Evolutionary conservation across 2,113 vertebrate genomes (phyloP), one percentile per base, ranked within the genome.

Genomic region (Poeciliopsis turrubarensis): DNA sequence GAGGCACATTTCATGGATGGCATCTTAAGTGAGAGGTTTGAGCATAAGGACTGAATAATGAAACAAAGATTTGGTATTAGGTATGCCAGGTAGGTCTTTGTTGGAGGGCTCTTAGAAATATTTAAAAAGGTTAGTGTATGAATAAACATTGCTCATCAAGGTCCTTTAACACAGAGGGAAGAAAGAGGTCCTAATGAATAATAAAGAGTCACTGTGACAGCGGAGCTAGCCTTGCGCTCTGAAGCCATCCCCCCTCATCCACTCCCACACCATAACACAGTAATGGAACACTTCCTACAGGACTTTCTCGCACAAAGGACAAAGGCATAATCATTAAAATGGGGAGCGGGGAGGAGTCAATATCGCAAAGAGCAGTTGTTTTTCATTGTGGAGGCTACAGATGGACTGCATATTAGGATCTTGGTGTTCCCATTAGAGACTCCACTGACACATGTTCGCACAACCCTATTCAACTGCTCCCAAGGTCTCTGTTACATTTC

Each of bases 71-170:
- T 9, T 96, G 95, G 94, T 94, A 95, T 96, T 97, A 96, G 93
- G 95, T 94, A 97, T 97, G 95, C 96, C 94, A 95, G 94, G 94
- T 96, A 97, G 95, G 96, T 94, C 95, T 95, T 95, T 94, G 95
- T 95, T 95, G 93, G 93, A 96, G 95, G 96, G 95, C 96, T 97
- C 96, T 95, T 96, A 93, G 95, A 97, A 98, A 97, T 97, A 97
- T 98, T 97, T 96, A 96, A 97, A 98, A 97, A 98, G 96, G 96
- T 98, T 97, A 97, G 95, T 93, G 95, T 96, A 98, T 98, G 96
- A 98, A 98, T 98, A 98, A 97, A 97, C 96, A 98, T 97, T 92
- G 91, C 96, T 96, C 95, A 98, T 97, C 96, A 97, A 98, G 96
- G 96, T 96, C 95, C 94, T 94, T 91, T 96, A 95, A 96, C 92